Evolutionary conservation across 2,113 vertebrate genomes (phyloP), one percentile per base, ranked within the genome.

Genomic region (Heterochromis multidens): DNA sequence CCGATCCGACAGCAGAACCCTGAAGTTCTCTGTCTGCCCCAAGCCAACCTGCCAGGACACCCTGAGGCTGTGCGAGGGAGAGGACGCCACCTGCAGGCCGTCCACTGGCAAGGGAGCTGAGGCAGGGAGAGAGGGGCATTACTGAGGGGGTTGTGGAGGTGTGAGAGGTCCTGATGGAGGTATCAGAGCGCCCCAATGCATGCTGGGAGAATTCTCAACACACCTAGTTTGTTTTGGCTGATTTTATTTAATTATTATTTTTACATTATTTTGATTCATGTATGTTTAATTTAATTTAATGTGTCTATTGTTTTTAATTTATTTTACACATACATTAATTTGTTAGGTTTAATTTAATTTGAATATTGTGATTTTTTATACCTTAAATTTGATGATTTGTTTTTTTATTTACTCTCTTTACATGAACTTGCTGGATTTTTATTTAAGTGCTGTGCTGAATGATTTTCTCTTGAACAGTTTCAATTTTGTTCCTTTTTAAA

Each of bases 21-120:
- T 92, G 93, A 97, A 96, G 31, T 2, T 81, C 58, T 98, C 97
- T 37, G 86, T 86, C 2, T 94, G 94, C 3, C 98, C 98, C 3
- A 90, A 81, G n/a, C 97, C 97, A 10, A 57, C 84, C 80, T 87
- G 93, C 98, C 98, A 99, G 2, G 96, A 96, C 81, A 95, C 87
- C 0, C 57, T 29, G 79, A 98, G 94, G 88, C 93, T 91, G 77
- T 40, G 7, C 7, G 84, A 93, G 17, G 95, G 94, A 81, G 91
- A 94, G 23, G 95, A 82, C 9, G 16, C 95, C 86, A 96, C 77
- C 14, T 92, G 93, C 85, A 98, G 95, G 43, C 94, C 92, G 2
- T 60, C 74, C 70, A 82, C 85, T 14, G 74, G 23, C 11, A 80
- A 87, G 8, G 85, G 85, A 19, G 80, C 85, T 87, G 74, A 23